Evolutionary conservation across 1,140 invertebrate genomes (phyloP).

Genomic region (Yoshiicerus persimilis): DNA sequence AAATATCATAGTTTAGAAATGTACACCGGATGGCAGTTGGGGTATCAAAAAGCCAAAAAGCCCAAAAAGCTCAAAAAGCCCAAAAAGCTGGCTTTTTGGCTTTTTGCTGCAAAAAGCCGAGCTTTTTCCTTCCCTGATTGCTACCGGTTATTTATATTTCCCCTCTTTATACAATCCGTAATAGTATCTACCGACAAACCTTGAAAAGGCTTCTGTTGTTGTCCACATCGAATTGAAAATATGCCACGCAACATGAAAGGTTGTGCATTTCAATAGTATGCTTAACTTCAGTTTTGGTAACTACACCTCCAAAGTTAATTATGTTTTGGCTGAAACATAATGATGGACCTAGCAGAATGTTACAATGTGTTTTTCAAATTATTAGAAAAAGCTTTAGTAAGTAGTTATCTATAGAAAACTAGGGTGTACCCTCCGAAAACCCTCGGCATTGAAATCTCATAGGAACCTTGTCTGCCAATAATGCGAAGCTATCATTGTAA

Average conservation of each 20-base stretch:
- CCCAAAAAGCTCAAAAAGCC: too few relatives aligned
- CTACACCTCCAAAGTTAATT: conserved; percentile 15
- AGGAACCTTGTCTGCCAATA: background rate
- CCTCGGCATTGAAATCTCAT: conserved; percentile 27
- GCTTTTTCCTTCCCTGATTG: too few relatives aligned
- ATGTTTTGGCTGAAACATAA: conserved; percentile 30
- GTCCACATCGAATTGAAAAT: conserved; percentile 33
- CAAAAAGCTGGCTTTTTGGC: too few relatives aligned
- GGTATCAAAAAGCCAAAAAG: too few relatives aligned
- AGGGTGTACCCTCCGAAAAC: conserved; percentile 19
- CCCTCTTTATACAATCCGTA: background rate
- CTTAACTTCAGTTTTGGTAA: background rate
- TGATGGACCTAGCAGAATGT: conserved; percentile 6
- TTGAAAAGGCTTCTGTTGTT: conserved; percentile 29
- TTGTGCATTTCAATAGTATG: background rate
- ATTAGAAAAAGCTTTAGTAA: too few relatives aligned
- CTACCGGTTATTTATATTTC: background rate
- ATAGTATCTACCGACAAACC: background rate
- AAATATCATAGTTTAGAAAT: too few relatives aligned
- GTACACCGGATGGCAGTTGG: too few relatives aligned
- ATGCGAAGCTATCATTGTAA: background rate
- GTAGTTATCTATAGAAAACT: too few relatives aligned
- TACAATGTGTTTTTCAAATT: background rate
- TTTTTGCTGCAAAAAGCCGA: too few relatives aligned
- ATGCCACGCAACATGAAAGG: background rate